Evolutionary conservation across 2,113 vertebrate species (phyloP).

Genomic region (Lophura nycthemera): DNA sequence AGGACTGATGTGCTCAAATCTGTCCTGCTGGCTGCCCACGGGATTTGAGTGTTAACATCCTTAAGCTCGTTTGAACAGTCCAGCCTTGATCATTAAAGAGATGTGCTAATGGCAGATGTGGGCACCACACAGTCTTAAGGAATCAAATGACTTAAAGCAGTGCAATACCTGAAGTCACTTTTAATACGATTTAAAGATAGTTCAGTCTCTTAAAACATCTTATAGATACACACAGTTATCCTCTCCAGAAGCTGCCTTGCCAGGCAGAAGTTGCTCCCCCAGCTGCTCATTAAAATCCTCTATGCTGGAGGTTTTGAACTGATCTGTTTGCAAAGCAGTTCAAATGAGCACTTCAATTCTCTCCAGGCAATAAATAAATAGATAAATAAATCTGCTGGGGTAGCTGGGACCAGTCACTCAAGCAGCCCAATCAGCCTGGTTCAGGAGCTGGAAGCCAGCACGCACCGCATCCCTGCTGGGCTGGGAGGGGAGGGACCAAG

Average conservation of each 20-base stretch:
- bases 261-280: slow-evolving; percentile 48
- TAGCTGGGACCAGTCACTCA: background rate
- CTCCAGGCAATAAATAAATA: background rate
- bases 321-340: slow-evolving; percentile 58
- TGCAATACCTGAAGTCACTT: slow-evolving; percentile 48
- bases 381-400: background rate
- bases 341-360: slow-evolving; percentile 33
- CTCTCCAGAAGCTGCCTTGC: slow-evolving; percentile 26
- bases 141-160: background rate
- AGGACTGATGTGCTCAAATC: background rate
- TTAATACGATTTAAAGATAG: background rate
- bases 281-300: slow-evolving; percentile 68
- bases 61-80: background rate
- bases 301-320: slow-evolving; percentile 47
- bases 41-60: background rate
- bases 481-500: background rate
- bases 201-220: slow-evolving; percentile 19
- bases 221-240: slow-evolving; percentile 14
- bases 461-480: background rate
- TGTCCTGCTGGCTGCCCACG: slow-evolving; percentile 11
- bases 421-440: slow-evolving; percentile 17
- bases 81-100: slow-evolving; percentile 43
- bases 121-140: background rate
- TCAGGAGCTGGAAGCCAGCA: background rate
- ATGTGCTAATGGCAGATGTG: background rate